Evolutionary conservation across 2,888 invertebrate genomes (phyloP).

Genomic region (Drosophila histrio): DNA sequence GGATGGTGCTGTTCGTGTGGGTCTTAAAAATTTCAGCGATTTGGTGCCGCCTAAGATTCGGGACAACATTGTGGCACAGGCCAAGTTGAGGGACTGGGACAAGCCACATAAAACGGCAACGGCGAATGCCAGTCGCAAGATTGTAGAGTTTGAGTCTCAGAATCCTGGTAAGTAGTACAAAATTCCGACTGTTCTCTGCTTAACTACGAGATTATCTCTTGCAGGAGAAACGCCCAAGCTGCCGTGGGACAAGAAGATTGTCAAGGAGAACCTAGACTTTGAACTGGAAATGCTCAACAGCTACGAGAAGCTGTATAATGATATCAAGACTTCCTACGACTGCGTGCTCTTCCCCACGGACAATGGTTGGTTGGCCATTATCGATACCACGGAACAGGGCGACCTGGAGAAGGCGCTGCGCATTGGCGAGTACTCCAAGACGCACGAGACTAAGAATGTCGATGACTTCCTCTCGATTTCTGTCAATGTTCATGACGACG

Average conservation of each 20-base stretch:
- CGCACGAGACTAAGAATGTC: slow-evolving; percentile 92
- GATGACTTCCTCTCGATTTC: slow-evolving; percentile 94
- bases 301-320: slow-evolving; percentile 94
- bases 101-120: slow-evolving; percentile 90
- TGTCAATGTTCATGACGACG: slow-evolving; percentile 95
- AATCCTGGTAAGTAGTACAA: slow-evolving; percentile 85
- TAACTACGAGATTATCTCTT: neutral
- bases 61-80: slow-evolving; percentile 91
- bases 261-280: slow-evolving; percentile 95
- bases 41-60: slow-evolving; percentile 93
- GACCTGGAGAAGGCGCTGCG: slow-evolving; percentile 90
- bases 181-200: neutral
- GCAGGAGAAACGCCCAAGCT: slow-evolving; percentile 84
- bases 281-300: slow-evolving; percentile 92
- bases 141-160: slow-evolving; percentile 90
- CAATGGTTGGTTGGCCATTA: slow-evolving; percentile 88
- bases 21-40: slow-evolving; percentile 93
- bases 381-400: slow-evolving; percentile 86
- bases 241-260: slow-evolving; percentile 89
- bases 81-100: slow-evolving; percentile 94
- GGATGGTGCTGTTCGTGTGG: slow-evolving; percentile 93
- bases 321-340: slow-evolving; percentile 95
- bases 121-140: slow-evolving; percentile 90
- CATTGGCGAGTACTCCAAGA: slow-evolving; percentile 92
- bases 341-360: slow-evolving; percentile 97